A percentile compares a stretch with the other conserved stretches of the same genome.
Evolutionary conservation across 2,797 vertebrate genomes (phyloP).

Genomic region (Helarctos malayanus): DNA sequence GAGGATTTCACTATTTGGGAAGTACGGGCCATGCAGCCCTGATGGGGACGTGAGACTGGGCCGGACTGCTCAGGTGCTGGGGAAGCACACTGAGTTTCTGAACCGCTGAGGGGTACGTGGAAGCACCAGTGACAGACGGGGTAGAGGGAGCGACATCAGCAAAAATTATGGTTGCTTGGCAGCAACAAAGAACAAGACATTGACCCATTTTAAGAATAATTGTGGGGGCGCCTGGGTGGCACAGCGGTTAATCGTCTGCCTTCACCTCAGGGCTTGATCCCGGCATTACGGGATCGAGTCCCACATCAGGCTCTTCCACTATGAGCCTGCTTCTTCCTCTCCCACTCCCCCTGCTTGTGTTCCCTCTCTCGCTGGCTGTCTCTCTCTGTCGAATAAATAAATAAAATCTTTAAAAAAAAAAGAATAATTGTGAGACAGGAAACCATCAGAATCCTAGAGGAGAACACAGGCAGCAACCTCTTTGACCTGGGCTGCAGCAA

Average conservation of each 20-base stretch:
- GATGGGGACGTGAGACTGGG: neutral
- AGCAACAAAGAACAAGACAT: neutral
- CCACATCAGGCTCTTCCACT: no score
- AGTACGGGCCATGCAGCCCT: neutral
- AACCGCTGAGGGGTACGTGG: neutral
- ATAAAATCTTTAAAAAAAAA: no score
- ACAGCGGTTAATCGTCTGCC: no score
- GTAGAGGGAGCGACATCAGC: neutral
- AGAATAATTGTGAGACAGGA: neutral
- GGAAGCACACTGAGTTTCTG: neutral
- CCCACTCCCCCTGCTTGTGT: no score
- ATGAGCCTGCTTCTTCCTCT: no score
- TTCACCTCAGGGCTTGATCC: no score
- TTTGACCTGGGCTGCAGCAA: neutral
- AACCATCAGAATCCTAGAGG: neutral
- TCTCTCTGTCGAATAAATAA: no score
- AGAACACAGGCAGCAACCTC: neutral
- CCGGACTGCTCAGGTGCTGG: no score
- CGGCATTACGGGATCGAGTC: no score
- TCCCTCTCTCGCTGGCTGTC: no score
- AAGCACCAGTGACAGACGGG: accelerated
- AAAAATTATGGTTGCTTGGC: neutral
- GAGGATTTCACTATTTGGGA: neutral
- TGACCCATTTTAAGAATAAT: neutral
- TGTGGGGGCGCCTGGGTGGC: no score